phyloP scores from a whole-genome alignment of 2,888 invertebrate genomes.

The Neoascia interrupta region DNA sequence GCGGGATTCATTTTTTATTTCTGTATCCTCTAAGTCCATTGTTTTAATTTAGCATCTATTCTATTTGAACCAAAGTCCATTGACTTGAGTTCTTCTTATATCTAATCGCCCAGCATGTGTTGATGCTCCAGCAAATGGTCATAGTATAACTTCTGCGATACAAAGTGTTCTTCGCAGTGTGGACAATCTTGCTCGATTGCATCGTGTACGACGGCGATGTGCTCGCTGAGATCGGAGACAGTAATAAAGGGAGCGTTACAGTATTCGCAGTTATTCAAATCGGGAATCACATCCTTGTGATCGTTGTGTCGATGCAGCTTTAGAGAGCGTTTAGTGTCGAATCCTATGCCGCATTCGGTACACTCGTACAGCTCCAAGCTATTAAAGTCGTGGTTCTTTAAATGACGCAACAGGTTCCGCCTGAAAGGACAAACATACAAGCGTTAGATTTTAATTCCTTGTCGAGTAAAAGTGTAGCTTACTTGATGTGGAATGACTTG shows the following conservation, averaged over 20 bases:
- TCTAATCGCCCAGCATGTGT: conserved; percentile 52
- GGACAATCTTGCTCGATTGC: conserved; percentile 70
- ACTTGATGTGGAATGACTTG: conserved; percentile 76
- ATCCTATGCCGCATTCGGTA: conserved; percentile 70
- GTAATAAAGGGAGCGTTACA: conserved; percentile 71
- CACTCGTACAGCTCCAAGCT: conserved; percentile 69
- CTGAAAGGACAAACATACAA: conserved; percentile 53
- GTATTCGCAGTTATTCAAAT: conserved; percentile 71
- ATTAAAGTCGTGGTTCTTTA: conserved; percentile 70
- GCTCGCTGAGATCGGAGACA: conserved; percentile 70
- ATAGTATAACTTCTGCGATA: conserved; percentile 70
- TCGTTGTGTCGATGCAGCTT: conserved; percentile 71
- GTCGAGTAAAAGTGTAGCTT: conserved; percentile 47
- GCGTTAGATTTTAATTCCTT: too few species aligned
- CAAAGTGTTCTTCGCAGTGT: conserved; percentile 69
- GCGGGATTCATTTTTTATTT: too few species aligned
- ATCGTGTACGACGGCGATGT: conserved; percentile 70
- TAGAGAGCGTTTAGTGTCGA: conserved; percentile 70
- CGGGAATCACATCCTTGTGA: conserved; percentile 70
- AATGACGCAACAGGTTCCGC: conserved; percentile 71
- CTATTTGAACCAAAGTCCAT: too few species aligned
- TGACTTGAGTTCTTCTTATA: too few species aligned
- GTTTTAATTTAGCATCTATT: too few species aligned
- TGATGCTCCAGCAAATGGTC: conserved; percentile 72
- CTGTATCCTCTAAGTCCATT: too few species aligned